Conservation (phyloP, 2,888 invertebrate genomes). For the Ochropleura plecta region DNA sequence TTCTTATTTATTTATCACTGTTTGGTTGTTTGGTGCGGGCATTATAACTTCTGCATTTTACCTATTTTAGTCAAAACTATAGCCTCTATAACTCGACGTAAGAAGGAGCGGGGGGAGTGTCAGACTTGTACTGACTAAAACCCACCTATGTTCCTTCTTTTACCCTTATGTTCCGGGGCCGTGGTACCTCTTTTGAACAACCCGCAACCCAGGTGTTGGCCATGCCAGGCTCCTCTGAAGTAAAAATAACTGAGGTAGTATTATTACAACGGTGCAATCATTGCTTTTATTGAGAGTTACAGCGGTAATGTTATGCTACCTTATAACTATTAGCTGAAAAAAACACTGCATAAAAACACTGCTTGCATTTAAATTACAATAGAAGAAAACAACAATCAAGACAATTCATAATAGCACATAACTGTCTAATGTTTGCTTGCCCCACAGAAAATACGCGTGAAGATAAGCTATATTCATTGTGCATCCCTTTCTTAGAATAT, state of each 20-base stretch:
- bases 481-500: conserved; percentile 42
- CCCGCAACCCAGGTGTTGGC: no score
- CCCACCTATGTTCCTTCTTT: no score
- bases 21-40: neutral
- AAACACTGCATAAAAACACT: no score
- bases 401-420: neutral
- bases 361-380: neutral
- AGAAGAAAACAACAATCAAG: neutral
- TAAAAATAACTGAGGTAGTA: neutral
- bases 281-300: no score
- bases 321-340: no score
- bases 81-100: neutral
- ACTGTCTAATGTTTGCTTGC: conserved; percentile 3
- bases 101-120: no score
- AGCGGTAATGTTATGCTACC: no score
- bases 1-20: conserved; percentile 15
- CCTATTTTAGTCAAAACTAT: neutral
- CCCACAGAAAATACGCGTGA: conserved; percentile 7
- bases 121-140: no score
- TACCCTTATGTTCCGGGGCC: no score
- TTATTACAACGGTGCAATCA: no score
- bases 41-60: neutral
- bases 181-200: no score
- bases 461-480: conserved; percentile 37
- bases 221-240: neutral